These are phyloP conservation scores for Gobiocypris rarus DNA, from an alignment of 2,113 vertebrate species.

Conservation along the genomic window DNA sequence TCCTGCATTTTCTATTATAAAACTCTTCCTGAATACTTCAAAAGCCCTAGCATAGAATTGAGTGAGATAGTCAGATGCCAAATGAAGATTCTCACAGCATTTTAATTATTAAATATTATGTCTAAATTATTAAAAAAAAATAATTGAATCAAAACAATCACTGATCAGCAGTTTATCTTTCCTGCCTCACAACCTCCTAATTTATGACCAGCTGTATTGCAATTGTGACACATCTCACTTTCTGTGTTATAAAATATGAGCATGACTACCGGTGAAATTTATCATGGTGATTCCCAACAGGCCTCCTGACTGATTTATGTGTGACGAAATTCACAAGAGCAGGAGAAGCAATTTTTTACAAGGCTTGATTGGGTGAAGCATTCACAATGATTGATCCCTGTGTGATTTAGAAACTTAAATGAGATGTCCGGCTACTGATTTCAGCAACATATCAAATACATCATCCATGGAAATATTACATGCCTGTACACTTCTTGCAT, in stretches of 20 bases:
- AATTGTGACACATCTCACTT: slow-evolving; percentile 7
- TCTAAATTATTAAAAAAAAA: slow-evolving; percentile 1
- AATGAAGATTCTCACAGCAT: background rate
- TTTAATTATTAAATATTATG: background rate
- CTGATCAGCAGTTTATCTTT: background rate
- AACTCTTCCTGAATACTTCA: background rate
- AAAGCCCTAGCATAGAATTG: background rate
- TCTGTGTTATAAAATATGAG: slow-evolving; percentile 9
- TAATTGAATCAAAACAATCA: slow-evolving; percentile 17
- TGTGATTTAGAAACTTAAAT: background rate
- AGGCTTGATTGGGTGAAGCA: background rate
- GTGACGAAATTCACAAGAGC: background rate
- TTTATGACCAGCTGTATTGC: slow-evolving; percentile 13
- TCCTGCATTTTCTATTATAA: background rate
- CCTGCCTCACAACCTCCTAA: slow-evolving; percentile 4
- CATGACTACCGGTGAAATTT: slow-evolving; percentile 9
- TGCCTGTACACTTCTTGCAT: background rate
- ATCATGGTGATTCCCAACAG: slow-evolving; percentile 12
- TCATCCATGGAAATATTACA: background rate
- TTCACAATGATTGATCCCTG: background rate
- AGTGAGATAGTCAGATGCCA: background rate
- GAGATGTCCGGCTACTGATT: background rate
- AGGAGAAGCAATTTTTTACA: background rate
- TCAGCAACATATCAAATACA: background rate
- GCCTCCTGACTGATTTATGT: background rate